Percentiles rank a stretch among this genome's conserved stretches.
Conservation (phyloP, 1,140 invertebrate genomes). For the Sogatella furcifera region DNA sequence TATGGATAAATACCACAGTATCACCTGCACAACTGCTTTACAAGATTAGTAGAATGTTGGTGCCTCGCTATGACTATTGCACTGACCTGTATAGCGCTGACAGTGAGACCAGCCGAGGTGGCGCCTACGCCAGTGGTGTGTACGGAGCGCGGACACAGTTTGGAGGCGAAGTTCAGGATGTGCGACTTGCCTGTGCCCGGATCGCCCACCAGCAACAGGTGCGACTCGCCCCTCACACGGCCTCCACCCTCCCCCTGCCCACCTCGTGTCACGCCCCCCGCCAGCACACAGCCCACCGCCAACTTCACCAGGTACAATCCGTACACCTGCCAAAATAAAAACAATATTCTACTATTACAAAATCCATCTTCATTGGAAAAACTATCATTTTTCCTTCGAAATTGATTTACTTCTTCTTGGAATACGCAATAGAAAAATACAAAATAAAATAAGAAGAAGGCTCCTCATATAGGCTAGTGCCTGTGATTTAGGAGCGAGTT, state of each 20-base stretch:
- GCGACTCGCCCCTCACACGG: constrained; percentile 61
- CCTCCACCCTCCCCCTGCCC: constrained; percentile 36
- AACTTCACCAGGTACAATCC: constrained; percentile 81
- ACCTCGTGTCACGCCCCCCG: constrained; percentile 52
- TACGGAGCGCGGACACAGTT: constrained; percentile 64
- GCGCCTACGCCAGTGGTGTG: constrained; percentile 78
- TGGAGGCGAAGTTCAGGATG: constrained; percentile 64
- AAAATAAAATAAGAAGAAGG: too few relatives aligned
- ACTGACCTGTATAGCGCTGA: constrained; percentile 65
- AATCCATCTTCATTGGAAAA: too few relatives aligned
- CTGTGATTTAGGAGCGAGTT: too few relatives aligned
- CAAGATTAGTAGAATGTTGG: neutral
- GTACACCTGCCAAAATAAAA: constrained; percentile 50
- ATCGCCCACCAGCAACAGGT: constrained; percentile 82
- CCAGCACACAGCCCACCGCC: constrained; percentile 59
- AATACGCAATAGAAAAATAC: too few relatives aligned
- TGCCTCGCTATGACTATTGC: too few relatives aligned
- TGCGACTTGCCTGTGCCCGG: constrained; percentile 87
- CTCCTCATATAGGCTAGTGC: too few relatives aligned
- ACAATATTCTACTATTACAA: too few relatives aligned
- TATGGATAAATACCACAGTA: too few relatives aligned
- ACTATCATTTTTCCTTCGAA: too few relatives aligned
- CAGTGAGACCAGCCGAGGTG: constrained; percentile 80
- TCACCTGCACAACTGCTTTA: too few relatives aligned
- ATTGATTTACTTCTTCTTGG: too few relatives aligned